Percentiles rank a stretch among this genome's conserved stretches.
These are phyloP conservation scores for Eupithecia tripunctaria DNA, from an alignment of 2,888 invertebrate genomes.

Conservation along the genomic window DNA sequence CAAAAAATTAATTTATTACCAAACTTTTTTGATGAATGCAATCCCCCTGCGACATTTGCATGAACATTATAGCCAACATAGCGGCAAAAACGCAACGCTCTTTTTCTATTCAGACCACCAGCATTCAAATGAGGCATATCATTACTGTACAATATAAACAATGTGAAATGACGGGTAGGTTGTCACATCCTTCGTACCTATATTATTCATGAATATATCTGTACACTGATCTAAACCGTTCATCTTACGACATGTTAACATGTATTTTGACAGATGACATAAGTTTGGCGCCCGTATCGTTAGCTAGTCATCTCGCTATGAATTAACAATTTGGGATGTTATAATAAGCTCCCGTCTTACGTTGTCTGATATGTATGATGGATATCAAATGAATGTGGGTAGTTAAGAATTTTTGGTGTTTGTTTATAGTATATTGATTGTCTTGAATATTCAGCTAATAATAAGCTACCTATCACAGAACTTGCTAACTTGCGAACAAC, in stretches of 20 bases:
- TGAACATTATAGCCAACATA: slow-evolving; percentile 43
- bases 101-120: slow-evolving; percentile 77
- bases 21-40: slow-evolving; percentile 16
- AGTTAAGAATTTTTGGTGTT: slow-evolving; percentile 24
- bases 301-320: slow-evolving; percentile 75
- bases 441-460: not conserved
- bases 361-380: slow-evolving; percentile 66
- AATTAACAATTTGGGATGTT: slow-evolving; percentile 78
- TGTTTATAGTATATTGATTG: not conserved
- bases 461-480: not conserved
- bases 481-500: too few species aligned
- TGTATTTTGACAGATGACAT: slow-evolving; percentile 85
- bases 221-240: slow-evolving; percentile 48
- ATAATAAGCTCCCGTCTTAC: slow-evolving; percentile 84
- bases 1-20: not conserved
- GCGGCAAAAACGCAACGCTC: slow-evolving; percentile 55
- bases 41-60: slow-evolving; percentile 30
- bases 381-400: slow-evolving; percentile 68
- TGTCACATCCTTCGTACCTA: slow-evolving; percentile 71
- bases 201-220: slow-evolving; percentile 41
- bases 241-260: slow-evolving; percentile 73
- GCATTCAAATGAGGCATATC: slow-evolving; percentile 79
- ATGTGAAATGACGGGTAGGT: slow-evolving; percentile 80
- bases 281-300: slow-evolving; percentile 79
- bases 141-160: slow-evolving; percentile 75